phyloP scores from a whole-genome alignment of 1,140 invertebrate species.

The Neodiprion virginianus region DNA sequence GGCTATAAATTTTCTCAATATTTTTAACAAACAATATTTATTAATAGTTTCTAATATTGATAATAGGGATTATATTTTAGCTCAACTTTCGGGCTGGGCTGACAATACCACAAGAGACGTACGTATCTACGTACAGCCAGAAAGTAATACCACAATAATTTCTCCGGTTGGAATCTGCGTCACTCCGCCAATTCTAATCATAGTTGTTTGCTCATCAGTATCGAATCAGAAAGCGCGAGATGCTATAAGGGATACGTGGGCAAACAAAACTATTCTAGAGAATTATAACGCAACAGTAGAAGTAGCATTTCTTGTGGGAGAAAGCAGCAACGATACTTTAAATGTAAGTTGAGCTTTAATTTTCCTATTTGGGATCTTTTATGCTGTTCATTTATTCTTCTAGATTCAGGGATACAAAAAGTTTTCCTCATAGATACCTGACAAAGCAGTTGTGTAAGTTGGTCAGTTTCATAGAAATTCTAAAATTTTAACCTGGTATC shows the following conservation, averaged over 20 bases:
- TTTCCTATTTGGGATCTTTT: constrained; percentile 1
- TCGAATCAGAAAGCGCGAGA: constrained; percentile 69
- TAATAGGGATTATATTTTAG: constrained; percentile 54
- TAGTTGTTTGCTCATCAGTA: constrained; percentile 78
- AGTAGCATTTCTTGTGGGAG: constrained; percentile 66
- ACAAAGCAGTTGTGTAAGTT: no score
- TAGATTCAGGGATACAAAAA: no score
- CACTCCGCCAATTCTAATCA: constrained; percentile 67
- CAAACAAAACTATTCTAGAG: constrained; percentile 67
- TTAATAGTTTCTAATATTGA: constrained; percentile 7
- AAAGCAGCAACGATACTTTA: constrained; percentile 62
- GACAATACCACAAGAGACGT: constrained; percentile 75
- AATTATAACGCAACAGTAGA: constrained; percentile 53
- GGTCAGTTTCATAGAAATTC: no score
- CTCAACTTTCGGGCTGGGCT: constrained; percentile 73
- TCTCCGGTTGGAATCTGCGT: constrained; percentile 68
- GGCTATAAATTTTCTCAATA: constrained; percentile 15
- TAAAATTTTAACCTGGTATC: no score
- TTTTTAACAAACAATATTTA: constrained; percentile 12
- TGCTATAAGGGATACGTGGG: constrained; percentile 86
- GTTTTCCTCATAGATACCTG: no score
- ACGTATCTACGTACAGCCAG: constrained; percentile 72
- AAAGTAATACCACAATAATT: constrained; percentile 73
- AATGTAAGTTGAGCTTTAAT: constrained; percentile 54
- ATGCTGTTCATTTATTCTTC: neutral